Percentiles rank a stretch among this genome's conserved stretches.
phyloP scores from a whole-genome alignment of 2,888 invertebrate genomes.

The Agonopterix alstromeriana region DNA sequence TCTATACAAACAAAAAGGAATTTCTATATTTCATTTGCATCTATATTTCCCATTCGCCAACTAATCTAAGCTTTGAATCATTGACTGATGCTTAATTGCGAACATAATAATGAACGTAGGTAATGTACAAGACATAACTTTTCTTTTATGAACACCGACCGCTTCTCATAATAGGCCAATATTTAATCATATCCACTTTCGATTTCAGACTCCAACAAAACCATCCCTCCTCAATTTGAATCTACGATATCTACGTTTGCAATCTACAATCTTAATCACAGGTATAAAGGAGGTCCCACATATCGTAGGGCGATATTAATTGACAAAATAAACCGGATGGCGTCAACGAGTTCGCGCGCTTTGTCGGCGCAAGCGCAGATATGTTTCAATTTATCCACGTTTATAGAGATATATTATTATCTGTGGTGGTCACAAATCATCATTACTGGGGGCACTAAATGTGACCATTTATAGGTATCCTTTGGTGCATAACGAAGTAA shows the following conservation, averaged over 20 bases:
- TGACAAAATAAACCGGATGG: constrained; percentile 23
- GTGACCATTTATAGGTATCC: neutral
- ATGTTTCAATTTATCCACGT: constrained; percentile 27
- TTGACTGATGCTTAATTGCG: too few species aligned
- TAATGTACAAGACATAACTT: too few species aligned
- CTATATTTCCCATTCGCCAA: too few species aligned
- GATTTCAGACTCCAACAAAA: too few species aligned
- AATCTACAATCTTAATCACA: constrained; percentile 4
- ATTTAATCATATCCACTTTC: too few species aligned
- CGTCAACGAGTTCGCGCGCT: constrained; percentile 13
- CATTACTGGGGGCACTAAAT: constrained; percentile 14
- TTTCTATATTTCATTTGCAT: too few species aligned
- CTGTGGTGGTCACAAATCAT: constrained; percentile 24
- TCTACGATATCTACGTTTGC: constrained; percentile 1
- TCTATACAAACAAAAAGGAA: too few species aligned
- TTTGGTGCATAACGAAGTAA: constrained; percentile 1
- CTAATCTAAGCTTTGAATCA: too few species aligned
- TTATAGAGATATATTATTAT: constrained; percentile 24
- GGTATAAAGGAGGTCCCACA: neutral
- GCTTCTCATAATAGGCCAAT: too few species aligned
- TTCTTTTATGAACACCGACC: too few species aligned
- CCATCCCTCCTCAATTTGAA: neutral
- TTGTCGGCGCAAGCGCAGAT: constrained; percentile 23
- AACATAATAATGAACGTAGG: too few species aligned
- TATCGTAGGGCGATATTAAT: constrained; percentile 9